Conservation (phyloP, 92 coral and sea anemone species). For the Meandrina meandrites region DNA sequence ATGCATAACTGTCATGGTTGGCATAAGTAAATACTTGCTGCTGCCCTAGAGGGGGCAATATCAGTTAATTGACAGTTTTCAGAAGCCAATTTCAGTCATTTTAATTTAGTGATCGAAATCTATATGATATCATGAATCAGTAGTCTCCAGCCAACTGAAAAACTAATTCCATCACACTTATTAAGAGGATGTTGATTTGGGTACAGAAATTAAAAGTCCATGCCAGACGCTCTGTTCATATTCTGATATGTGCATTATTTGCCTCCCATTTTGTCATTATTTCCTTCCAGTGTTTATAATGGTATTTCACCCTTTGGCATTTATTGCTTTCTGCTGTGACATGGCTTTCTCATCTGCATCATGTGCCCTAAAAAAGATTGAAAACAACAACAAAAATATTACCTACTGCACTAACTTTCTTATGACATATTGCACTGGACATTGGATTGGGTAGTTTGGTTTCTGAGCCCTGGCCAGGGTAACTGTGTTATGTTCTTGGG, state of each 20-base stretch:
- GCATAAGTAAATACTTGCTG: neutral
- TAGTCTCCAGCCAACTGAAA: neutral
- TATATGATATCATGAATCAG: neutral
- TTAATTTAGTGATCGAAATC: neutral
- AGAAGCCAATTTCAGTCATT: neutral
- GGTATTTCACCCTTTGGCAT: slow-evolving; percentile 60
- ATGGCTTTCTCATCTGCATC: slow-evolving; percentile 99
- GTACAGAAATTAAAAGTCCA: neutral
- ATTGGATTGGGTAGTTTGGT: too few species aligned
- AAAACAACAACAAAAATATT: neutral
- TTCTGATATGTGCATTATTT: neutral
- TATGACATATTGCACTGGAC: too few species aligned
- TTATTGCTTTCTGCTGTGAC: slow-evolving; percentile 74
- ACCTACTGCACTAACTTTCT: neutral
- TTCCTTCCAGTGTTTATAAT: neutral
- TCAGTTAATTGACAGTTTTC: neutral
- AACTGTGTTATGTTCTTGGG: too few species aligned
- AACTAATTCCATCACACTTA: neutral
- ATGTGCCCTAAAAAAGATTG: slow-evolving; percentile 70
- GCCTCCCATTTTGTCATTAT: neutral
- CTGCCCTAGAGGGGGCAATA: neutral
- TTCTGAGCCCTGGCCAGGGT: too few species aligned
- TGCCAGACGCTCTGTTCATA: neutral
- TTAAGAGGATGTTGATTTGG: neutral
- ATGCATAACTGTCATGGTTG: too few species aligned